Percentiles rank a stretch among this genome's conserved stretches.
phyloP scores from a whole-genome alignment of 2,113 vertebrate species.

The Spheniscus mendiculus region DNA sequence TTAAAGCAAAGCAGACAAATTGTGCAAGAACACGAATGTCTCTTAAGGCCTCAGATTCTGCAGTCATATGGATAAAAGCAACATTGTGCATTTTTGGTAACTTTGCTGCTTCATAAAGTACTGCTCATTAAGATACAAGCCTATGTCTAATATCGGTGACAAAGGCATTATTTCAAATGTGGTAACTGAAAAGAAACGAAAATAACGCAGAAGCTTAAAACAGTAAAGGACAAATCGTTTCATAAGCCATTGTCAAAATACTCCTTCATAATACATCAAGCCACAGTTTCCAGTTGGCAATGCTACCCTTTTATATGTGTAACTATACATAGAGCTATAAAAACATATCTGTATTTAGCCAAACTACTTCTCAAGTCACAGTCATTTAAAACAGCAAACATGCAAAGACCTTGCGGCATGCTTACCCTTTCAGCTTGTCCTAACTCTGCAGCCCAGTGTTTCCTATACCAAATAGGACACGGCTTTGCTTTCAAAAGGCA shows the following conservation, averaged over 20 bases:
- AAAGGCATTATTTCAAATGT: background rate
- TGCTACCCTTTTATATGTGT: background rate
- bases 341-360: background rate
- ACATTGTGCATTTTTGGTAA: background rate
- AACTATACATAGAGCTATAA: background rate
- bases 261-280: background rate
- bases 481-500: conserved; percentile 15
- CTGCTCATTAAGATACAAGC: background rate
- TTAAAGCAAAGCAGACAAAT: conserved; percentile 27
- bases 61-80: background rate
- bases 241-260: background rate
- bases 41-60: background rate
- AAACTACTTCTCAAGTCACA: background rate
- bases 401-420: background rate
- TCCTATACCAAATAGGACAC: background rate
- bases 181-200: background rate
- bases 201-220: background rate
- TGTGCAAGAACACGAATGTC: background rate
- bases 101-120: background rate
- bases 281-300: background rate
- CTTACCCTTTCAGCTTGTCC: conserved; percentile 1
- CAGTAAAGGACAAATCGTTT: background rate
- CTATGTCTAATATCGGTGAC: background rate
- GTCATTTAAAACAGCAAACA: background rate
- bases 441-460: background rate